A percentile compares a stretch with the other conserved stretches of the same genome.
Conservation (phyloP, 2,888 invertebrate genomes). For the Subacronicta megacephala region DNA sequence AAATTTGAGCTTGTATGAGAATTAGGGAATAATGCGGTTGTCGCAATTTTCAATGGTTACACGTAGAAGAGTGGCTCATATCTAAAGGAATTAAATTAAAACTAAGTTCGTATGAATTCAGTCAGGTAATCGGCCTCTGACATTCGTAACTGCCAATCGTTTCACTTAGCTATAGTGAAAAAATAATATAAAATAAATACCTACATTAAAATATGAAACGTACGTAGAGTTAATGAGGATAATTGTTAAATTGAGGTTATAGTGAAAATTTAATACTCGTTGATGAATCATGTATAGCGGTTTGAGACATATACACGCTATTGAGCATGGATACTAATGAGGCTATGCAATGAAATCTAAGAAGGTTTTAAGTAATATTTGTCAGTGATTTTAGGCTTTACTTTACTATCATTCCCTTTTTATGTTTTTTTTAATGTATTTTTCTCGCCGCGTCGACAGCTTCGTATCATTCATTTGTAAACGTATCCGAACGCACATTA, state of each 20-base stretch:
- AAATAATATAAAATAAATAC: conserved; percentile 65
- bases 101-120: conserved; percentile 62
- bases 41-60: conserved; percentile 67
- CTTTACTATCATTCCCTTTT: conserved; percentile 60
- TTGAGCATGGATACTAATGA: conserved; percentile 41
- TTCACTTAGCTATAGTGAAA: conserved; percentile 75
- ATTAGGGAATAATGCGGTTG: conserved; percentile 65
- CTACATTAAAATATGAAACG: conserved; percentile 71
- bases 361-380: conserved; percentile 26
- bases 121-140: conserved; percentile 61
- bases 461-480: conserved; percentile 43
- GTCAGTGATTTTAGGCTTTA: conserved; percentile 50
- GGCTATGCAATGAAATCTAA: conserved; percentile 35
- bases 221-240: conserved; percentile 80
- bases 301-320: conserved; percentile 61
- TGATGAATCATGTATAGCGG: conserved; percentile 77
- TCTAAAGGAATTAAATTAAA: conserved; percentile 56
- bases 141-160: conserved; percentile 83
- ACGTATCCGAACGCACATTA: conserved; percentile 74
- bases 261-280: conserved; percentile 88
- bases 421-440: conserved; percentile 38
- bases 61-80: conserved; percentile 65
- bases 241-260: conserved; percentile 86
- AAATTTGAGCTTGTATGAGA: conserved; percentile 88
- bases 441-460: conserved; percentile 41